phyloP scores from a whole-genome alignment of 2,888 invertebrate species.

The Drosophila subsilvestris region DNA sequence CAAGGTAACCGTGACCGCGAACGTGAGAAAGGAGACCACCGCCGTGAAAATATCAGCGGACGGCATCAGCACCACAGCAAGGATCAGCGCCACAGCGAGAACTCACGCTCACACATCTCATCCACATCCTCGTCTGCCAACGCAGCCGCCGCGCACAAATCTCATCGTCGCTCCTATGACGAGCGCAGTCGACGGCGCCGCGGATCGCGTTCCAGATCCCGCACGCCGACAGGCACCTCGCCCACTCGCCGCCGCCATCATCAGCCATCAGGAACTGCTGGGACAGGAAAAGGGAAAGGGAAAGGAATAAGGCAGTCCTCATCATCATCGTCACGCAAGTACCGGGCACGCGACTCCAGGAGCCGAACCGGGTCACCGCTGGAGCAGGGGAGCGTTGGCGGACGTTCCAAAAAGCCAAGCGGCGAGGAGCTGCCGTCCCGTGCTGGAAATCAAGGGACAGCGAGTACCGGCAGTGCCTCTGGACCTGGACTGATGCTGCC shows the following conservation, averaged over 20 bases:
- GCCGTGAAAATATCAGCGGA: conserved; percentile 35
- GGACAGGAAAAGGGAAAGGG: not conserved
- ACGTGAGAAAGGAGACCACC: conserved; percentile 19
- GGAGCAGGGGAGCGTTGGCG: conserved; percentile 5
- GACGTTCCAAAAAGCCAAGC: conserved; percentile 14
- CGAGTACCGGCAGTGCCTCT: not conserved
- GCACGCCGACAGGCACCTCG: conserved; percentile 47
- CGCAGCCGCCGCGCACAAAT: conserved; percentile 34
- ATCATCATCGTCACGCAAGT: conserved; percentile 53
- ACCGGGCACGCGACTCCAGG: conserved; percentile 60
- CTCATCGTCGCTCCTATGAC: conserved; percentile 66
- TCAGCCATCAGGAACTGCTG: conserved; percentile 16
- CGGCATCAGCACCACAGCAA: conserved; percentile 48
- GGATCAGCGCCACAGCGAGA: conserved; percentile 53
- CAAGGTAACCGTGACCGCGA: conserved; percentile 12
- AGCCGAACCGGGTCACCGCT: conserved; percentile 64
- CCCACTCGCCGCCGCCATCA: conserved; percentile 17
- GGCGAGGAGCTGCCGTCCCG: conserved; percentile 18
- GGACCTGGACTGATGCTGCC: conserved; percentile 12
- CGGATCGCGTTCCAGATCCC: conserved; percentile 61
- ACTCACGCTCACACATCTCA: conserved; percentile 29
- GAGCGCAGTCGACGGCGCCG: conserved; percentile 62
- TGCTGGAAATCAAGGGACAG: not conserved
- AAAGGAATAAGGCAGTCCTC: not conserved
- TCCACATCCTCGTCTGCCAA: conserved; percentile 37